Percentiles rank a stretch among this genome's conserved stretches.
Conservation (phyloP, 2,888 invertebrate species). For the Drosophila longiperda region DNA sequence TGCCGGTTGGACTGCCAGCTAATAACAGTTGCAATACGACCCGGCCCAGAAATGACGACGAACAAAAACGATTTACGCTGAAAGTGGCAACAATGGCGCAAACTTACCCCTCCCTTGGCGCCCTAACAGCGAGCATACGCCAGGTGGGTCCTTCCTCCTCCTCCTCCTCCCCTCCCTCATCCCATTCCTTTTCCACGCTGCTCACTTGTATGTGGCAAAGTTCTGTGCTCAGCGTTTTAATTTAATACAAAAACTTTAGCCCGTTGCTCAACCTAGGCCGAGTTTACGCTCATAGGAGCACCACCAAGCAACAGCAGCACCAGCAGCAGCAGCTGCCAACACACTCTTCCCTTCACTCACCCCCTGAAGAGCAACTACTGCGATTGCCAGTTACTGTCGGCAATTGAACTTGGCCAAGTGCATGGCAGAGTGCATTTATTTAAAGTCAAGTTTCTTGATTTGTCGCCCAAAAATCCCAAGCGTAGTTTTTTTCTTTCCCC, state of each 20-base stretch:
- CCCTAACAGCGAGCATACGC: slow-evolving; percentile 54
- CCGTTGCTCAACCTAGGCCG: slow-evolving; percentile 50
- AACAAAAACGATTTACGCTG: slow-evolving; percentile 75
- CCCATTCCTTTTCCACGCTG: slow-evolving; percentile 6
- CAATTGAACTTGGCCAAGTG: slow-evolving; percentile 55
- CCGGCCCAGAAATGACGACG: slow-evolving; percentile 36
- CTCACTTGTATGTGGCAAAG: slow-evolving; percentile 47
- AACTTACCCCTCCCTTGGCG: slow-evolving; percentile 40
- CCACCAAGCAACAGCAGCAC: slow-evolving; percentile 8
- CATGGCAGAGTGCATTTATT: slow-evolving; percentile 72
- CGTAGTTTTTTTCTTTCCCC: slow-evolving; percentile 21
- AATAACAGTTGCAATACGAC: slow-evolving; percentile 76
- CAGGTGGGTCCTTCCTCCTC: slow-evolving; percentile 35
- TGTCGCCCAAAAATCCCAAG: slow-evolving; percentile 61
- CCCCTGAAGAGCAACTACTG: neutral
- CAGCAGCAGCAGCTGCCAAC: slow-evolving; percentile 16
- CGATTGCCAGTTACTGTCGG: slow-evolving; percentile 21
- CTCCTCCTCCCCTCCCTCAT: too few relatives aligned
- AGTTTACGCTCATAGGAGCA: slow-evolving; percentile 41
- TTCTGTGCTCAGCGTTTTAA: slow-evolving; percentile 74
- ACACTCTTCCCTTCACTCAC: neutral
- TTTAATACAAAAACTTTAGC: slow-evolving; percentile 79
- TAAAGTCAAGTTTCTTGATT: slow-evolving; percentile 75
- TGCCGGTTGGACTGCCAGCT: slow-evolving; percentile 42
- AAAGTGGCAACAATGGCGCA: slow-evolving; percentile 69